Conservation (phyloP, 2,113 vertebrate genomes). For the Periophthalmus modestus region DNA sequence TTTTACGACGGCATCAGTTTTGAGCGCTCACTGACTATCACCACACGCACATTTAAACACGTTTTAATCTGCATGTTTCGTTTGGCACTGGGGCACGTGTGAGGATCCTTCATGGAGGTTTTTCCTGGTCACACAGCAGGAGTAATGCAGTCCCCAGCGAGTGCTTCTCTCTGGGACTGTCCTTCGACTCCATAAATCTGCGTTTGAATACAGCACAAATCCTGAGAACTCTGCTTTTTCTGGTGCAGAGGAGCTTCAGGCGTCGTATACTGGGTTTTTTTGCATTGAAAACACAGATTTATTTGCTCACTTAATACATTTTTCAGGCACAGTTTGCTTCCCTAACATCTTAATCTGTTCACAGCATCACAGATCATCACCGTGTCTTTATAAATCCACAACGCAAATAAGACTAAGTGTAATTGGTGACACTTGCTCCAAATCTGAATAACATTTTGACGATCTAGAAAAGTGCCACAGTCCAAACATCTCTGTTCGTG, state of each 20-base stretch:
- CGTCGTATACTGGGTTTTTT: not conserved
- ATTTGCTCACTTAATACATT: too few relatives aligned
- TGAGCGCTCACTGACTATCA: not conserved
- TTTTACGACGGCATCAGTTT: too few relatives aligned
- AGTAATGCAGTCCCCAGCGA: not conserved
- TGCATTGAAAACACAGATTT: too few relatives aligned
- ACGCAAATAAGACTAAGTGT: too few relatives aligned
- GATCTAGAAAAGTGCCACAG: too few relatives aligned
- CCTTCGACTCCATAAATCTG: not conserved
- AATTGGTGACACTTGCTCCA: too few relatives aligned
- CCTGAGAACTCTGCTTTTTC: not conserved
- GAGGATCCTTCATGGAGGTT: not conserved
- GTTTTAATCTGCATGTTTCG: not conserved
- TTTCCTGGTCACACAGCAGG: not conserved
- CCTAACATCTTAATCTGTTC: too few relatives aligned
- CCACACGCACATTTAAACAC: not conserved
- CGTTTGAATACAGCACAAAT: not conserved
- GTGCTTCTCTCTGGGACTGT: not conserved
- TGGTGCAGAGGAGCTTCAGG: not conserved
- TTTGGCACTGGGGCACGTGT: not conserved
- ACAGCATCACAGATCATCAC: too few relatives aligned
- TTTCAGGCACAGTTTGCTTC: too few relatives aligned
- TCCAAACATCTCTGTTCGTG: too few relatives aligned
- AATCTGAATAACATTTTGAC: too few relatives aligned
- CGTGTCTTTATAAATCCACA: too few relatives aligned